A percentile compares a stretch with the other conserved stretches of the same genome.
Evolutionary conservation across 2,113 vertebrate species (phyloP).

Genomic region (Triplophysa siluroides): DNA sequence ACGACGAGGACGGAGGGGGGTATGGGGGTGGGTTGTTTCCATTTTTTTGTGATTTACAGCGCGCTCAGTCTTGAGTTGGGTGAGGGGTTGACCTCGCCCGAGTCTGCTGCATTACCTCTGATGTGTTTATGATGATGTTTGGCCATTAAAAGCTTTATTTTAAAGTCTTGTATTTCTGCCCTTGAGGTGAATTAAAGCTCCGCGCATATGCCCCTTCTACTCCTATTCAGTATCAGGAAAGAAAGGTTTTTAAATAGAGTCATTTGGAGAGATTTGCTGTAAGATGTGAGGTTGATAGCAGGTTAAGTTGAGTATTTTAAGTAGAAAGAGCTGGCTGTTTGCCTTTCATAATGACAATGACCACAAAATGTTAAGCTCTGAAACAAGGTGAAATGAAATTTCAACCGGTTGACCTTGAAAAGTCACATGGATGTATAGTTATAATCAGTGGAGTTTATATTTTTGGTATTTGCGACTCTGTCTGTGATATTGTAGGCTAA

Average conservation of each 20-base stretch:
- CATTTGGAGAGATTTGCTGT: neutral
- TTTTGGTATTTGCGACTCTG: too few relatives aligned
- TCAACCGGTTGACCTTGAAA: too few relatives aligned
- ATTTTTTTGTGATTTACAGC: conserved; percentile 66
- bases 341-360: neutral
- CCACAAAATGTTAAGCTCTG: neutral
- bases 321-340: neutral
- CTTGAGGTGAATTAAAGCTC: conserved; percentile 2
- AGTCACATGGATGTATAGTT: too few relatives aligned
- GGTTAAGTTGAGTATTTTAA: neutral
- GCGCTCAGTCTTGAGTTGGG: conserved; percentile 60
- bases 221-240: neutral
- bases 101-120: conserved; percentile 43
- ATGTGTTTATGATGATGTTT: conserved; percentile 51
- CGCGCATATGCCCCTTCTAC: neutral
- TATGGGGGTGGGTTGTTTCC: conserved; percentile 59
- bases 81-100: conserved; percentile 55
- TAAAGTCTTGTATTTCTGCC: conserved; percentile 10
- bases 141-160: conserved; percentile 26
- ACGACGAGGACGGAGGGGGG: too few relatives aligned
- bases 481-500: too few relatives aligned
- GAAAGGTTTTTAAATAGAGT: conserved; percentile 1
- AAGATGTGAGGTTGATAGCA: neutral
- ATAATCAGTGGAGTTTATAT: too few relatives aligned
- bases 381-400: too few relatives aligned